Percentiles rank a stretch among this genome's conserved stretches.
These are phyloP conservation scores for Folsomia manolachei DNA, from an alignment of 2,888 invertebrate species.

Conservation along the genomic window DNA sequence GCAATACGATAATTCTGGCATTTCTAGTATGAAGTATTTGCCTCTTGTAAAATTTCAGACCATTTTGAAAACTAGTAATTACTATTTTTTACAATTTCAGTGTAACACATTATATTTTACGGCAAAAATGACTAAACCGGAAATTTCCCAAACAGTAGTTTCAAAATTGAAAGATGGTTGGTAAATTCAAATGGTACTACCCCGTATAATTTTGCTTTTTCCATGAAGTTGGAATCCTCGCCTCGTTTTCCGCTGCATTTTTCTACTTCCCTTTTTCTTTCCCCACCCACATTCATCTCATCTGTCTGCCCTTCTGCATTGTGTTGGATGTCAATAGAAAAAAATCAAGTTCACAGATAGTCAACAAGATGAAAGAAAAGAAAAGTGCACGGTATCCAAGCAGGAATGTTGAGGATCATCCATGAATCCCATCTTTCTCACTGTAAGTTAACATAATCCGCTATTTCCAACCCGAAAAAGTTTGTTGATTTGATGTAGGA, in stretches of 20 bases:
- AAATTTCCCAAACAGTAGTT: too few relatives aligned
- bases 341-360: slow-evolving; percentile 21
- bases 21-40: too few relatives aligned
- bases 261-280: neutral
- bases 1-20: neutral
- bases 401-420: neutral
- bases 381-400: neutral
- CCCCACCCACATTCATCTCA: slow-evolving; percentile 11
- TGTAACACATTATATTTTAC: too few relatives aligned
- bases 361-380: slow-evolving; percentile 15
- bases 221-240: too few relatives aligned
- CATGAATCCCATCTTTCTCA: neutral
- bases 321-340: slow-evolving; percentile 7
- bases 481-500: too few relatives aligned
- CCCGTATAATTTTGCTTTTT: too few relatives aligned
- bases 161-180: too few relatives aligned
- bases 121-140: too few relatives aligned
- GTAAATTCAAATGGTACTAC: too few relatives aligned
- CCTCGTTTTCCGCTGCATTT: slow-evolving; percentile 3
- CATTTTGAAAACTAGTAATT: too few relatives aligned
- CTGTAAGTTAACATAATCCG: neutral
- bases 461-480: neutral
- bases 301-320: slow-evolving; percentile 15
- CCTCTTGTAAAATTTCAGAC: too few relatives aligned
- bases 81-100: too few relatives aligned